Evolutionary conservation across 2,113 vertebrate species (phyloP).

Genomic region (Salvelinus fontinalis): DNA sequence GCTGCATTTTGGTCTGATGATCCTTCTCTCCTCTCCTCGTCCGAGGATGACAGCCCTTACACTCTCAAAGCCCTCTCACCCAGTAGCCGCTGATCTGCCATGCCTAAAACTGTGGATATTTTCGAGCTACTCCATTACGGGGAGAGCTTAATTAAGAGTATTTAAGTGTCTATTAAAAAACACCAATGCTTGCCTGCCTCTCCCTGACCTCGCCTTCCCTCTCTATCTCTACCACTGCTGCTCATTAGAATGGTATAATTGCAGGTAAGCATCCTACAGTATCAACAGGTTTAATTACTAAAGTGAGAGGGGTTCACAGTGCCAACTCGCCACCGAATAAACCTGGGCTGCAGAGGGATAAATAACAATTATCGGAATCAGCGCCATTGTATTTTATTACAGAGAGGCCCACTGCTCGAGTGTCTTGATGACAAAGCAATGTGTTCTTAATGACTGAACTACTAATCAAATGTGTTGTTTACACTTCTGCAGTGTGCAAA

Average conservation of each 20-base stretch:
- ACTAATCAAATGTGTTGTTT: conserved; percentile 37
- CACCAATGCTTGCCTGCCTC: conserved; percentile 71
- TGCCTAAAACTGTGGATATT: conserved; percentile 55
- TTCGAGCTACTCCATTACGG: conserved; percentile 61
- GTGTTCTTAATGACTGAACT: conserved; percentile 31
- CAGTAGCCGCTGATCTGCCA: conserved; percentile 36
- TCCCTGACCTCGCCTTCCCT: conserved; percentile 69
- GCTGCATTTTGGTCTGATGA: too few species aligned
- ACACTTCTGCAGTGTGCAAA: not conserved
- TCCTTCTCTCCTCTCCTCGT: too few species aligned
- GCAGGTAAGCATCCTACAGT: conserved; percentile 74
- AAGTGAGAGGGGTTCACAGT: conserved; percentile 68
- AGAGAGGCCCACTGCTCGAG: conserved; percentile 51
- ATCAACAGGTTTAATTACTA: conserved; percentile 77
- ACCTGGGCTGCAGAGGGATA: conserved; percentile 64
- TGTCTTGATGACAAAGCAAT: conserved; percentile 62
- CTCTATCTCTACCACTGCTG: conserved; percentile 59
- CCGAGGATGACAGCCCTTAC: too few species aligned
- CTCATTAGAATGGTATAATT: conserved; percentile 80
- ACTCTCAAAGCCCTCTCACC: conserved; percentile 45
- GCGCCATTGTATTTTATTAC: conserved; percentile 58
- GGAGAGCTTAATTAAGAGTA: conserved; percentile 77
- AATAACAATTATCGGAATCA: conserved; percentile 74
- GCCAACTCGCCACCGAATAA: conserved; percentile 69
- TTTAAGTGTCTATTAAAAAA: conserved; percentile 82